Conservation (phyloP, 2,113 vertebrate species). For the Nettapus auritus region DNA sequence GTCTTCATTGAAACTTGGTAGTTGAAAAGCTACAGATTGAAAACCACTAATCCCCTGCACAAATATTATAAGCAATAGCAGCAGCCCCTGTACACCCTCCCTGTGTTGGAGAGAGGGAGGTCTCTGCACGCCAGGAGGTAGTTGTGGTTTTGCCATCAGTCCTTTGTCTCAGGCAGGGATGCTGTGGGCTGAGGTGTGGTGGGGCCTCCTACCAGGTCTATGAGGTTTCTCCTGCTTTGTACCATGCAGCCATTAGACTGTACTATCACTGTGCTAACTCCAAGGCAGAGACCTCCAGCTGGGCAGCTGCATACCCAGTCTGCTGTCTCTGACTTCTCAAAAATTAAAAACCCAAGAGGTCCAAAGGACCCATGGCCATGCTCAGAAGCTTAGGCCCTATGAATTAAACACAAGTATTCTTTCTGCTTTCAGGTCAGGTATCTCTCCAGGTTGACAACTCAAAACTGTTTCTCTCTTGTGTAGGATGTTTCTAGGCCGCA, state of each 20-base stretch:
- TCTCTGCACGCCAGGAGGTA: neutral
- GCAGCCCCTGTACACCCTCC: neutral
- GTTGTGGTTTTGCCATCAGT: neutral
- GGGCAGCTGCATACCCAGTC: neutral
- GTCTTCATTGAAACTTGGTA: neutral
- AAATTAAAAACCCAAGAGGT: neutral
- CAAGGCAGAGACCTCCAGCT: neutral
- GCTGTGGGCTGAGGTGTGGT: neutral
- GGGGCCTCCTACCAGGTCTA: neutral
- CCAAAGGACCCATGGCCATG: too few species aligned
- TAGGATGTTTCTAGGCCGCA: conserved; percentile 74
- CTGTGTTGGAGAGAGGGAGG: neutral
- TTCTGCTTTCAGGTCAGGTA: neutral
- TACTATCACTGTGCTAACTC: neutral
- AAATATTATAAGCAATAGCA: accelerated
- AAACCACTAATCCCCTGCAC: neutral
- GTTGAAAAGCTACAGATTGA: neutral
- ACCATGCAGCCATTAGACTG: neutral
- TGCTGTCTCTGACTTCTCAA: neutral
- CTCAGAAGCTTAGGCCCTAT: neutral
- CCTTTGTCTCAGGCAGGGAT: neutral
- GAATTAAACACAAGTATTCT: neutral
- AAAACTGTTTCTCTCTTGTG: neutral
- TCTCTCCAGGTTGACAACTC: neutral
- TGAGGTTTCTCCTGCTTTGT: neutral